A percentile compares a stretch with the other conserved stretches of the same genome.
Evolutionary conservation across 1,140 invertebrate genomes (phyloP).

Genomic region (Teleogryllus occipitalis): DNA sequence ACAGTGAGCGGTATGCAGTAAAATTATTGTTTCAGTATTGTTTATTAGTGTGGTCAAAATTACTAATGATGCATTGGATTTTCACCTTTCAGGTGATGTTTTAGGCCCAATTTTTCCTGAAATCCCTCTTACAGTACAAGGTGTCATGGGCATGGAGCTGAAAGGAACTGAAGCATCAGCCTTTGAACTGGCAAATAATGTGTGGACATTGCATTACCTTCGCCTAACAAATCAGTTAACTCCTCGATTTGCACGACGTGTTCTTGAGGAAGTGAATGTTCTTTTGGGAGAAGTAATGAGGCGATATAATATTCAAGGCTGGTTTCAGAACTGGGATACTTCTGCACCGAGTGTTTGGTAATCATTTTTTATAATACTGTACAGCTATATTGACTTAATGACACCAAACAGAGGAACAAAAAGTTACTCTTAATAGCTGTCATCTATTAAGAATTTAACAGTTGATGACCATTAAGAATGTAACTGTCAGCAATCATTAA

Average conservation of each 20-base stretch:
- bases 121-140: conserved; percentile 29
- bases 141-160: conserved; percentile 30
- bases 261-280: conserved; percentile 40
- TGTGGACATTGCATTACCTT: conserved; percentile 50
- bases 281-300: conserved; percentile 38
- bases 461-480: no score
- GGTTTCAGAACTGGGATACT: conserved; percentile 40
- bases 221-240: conserved; percentile 47
- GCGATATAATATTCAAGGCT: conserved; percentile 34
- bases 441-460: neutral
- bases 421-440: neutral
- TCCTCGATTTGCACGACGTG: conserved; percentile 30
- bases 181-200: conserved; percentile 51
- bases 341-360: conserved; percentile 41
- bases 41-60: no score
- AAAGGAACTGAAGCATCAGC: conserved; percentile 43
- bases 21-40: neutral
- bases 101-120: conserved; percentile 41
- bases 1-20: conserved; percentile 40
- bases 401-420: no score
- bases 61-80: neutral
- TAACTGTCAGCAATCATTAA: no score
- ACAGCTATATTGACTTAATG: no score
- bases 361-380: conserved; percentile 17
- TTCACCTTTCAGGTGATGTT: conserved; percentile 42